Evolutionary conservation across 1,140 invertebrate genomes (phyloP), one percentile per base, ranked within the genome.

Genomic region (Papilio polyxenes): DNA sequence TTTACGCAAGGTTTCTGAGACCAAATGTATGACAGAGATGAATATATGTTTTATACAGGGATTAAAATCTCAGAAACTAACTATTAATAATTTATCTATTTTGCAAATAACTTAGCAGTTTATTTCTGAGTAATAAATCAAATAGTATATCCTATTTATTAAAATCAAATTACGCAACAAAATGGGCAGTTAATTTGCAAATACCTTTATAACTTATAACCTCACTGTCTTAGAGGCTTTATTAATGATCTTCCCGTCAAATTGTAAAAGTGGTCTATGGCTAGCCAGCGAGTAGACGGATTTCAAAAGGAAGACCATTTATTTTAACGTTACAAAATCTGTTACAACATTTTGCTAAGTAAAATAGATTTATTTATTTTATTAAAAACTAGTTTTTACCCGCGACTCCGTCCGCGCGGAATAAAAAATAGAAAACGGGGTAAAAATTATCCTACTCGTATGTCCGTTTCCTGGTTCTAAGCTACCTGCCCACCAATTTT

Each of bases 131-230:
- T 69, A 69, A 69, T 69, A 69, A 69, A 69, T 69, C 65, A 69
- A 69, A 37, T 37, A 65, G 20, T 11, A 65, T 37, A 37, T 69
- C 2, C 65, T 69, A 69, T 69, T 37, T 69, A 69, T 69, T 69
- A 69, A 31, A 69, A 69, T 69, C 65, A 69, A 69, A 69, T 69
- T 69, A 69, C 65, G 37, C 65, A 69, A 69, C 23, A 69, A 37
- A 69, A 69, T 69, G 10, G 37, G 31, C 23, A 69, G 10, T 37
- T 37, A 69, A 69, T 37, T 69, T 69, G 31, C 65, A 37, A 69
- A 69, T 69, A 69, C 37, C 23, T 31, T 3, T 37, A 69, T 69
- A 69, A 69, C 37, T 69, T 69, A 69, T 37, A 37, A 11, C 65
- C 59, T 20, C 10, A 65, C 59, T 65, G 65, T 69, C 65, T 69